Base-by-base conservation (phyloP, 2,113 vertebrate species). In the Pelodiscus sinensis region DNA sequence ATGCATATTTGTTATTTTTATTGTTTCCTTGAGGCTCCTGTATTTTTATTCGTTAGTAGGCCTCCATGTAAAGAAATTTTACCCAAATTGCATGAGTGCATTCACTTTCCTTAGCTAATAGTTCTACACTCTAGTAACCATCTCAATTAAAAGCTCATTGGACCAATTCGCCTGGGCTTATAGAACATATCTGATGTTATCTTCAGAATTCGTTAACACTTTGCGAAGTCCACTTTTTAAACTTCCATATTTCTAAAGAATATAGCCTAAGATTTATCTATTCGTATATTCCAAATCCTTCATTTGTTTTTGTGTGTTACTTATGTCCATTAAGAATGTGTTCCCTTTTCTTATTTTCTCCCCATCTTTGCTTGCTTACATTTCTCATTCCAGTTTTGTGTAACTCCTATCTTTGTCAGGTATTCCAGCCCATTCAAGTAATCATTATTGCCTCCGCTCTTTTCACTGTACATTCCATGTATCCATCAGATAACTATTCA, bases 321-420 rank as follows among this genome's bases (percentile, higher is more conserved):
- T 9, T 62, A 31, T 38, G 35, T 1, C 88, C 0, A 0, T 35
- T 31, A 44, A 54, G 13, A 44, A 57, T 9, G 1, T 3, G 65
- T 84, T 86, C 92, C 2, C 13, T 84, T 85, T 82, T 1, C 5
- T 35, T 1, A 71, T 35, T 0, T 82, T 91, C 44, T 85, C 50
- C 2, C 10, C 31, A 0, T 9, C n/a, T 83, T 68, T 75, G 35
- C 71, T 87, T 22, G 25, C 22, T 38, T 1, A 13, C 0, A 6
- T 87, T 71, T 14, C 73, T 77, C 21, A 44, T 50, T 6, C 62
- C 1, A 1, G 14, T 16, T 92, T 82, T 90, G 58, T 24, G 16
- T 38, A 14, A 83, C 86, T 71, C 31, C 0, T 2, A 83, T 2
- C 11, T 21, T 6, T 56, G 9, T n/a, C 79, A 16, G 22, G 58